Evolutionary conservation across 2,797 vertebrate species (phyloP).

Genomic region (Myiotriccus ornatus): DNA sequence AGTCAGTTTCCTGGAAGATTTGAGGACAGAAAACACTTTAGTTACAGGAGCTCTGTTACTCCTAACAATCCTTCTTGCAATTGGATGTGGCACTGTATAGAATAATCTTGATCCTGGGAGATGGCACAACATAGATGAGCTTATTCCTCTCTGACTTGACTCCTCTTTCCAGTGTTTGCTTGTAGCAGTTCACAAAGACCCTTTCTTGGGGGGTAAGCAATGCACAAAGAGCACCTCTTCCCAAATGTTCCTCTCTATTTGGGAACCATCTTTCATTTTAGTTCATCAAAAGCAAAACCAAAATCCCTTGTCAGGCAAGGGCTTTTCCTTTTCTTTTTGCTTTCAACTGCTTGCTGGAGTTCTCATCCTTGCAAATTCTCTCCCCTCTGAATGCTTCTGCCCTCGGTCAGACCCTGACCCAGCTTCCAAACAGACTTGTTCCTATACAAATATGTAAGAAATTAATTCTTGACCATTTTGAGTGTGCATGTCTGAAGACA

Average conservation of each 20-base stretch:
- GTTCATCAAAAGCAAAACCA: not conserved
- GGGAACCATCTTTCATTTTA: accelerated
- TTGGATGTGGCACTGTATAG: constrained; percentile 45
- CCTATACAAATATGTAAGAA: not conserved
- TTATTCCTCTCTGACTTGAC: not conserved
- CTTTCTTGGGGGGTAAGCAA: not conserved
- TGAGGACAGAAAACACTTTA: constrained; percentile 57
- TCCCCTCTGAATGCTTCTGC: not conserved
- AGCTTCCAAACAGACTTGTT: not conserved
- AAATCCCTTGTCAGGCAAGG: not conserved
- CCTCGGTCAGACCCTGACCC: not conserved
- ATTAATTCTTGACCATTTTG: not conserved
- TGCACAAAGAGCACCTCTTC: not conserved
- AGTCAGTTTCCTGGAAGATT: constrained; percentile 35
- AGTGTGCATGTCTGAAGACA: accelerated
- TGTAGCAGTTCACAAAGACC: not conserved
- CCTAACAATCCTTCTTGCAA: not conserved
- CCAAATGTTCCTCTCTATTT: not conserved
- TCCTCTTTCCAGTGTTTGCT: not conserved
- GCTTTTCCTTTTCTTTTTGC: not conserved
- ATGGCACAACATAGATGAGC: not conserved
- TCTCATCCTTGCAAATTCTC: not conserved
- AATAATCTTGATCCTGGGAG: constrained; percentile 17
- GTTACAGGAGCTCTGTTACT: constrained; percentile 61
- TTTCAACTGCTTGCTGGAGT: not conserved